Evolutionary conservation across 2,113 vertebrate species (phyloP).

Genomic region (Spheniscus mendiculus): DNA sequence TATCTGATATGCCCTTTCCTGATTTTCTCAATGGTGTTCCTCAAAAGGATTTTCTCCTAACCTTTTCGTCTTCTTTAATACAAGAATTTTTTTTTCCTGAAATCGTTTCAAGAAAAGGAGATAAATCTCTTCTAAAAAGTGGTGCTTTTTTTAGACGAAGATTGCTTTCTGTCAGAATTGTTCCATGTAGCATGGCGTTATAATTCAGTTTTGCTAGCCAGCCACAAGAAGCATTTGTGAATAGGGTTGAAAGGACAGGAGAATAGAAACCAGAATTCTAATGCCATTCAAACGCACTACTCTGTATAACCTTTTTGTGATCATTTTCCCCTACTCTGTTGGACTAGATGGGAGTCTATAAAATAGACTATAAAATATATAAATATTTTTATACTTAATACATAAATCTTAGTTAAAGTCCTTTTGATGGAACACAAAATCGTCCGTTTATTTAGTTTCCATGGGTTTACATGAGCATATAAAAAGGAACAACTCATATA

Average conservation of each 20-base stretch:
- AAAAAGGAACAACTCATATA: slow-evolving; percentile 2
- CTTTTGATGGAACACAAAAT: background rate
- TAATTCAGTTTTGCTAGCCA: slow-evolving; percentile 10
- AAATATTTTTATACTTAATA: background rate
- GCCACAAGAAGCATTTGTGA: background rate
- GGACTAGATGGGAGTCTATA: background rate
- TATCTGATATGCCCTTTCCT: background rate
- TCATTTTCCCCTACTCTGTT: background rate
- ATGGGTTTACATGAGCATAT: background rate
- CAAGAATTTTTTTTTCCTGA: background rate
- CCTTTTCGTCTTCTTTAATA: background rate
- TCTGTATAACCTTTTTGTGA: background rate
- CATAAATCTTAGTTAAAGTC: background rate
- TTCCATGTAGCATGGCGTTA: background rate
- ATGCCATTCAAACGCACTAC: background rate
- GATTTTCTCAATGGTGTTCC: background rate
- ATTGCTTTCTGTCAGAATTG: background rate
- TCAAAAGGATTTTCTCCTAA: background rate
- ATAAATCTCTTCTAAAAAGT: background rate
- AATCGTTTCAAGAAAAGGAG: background rate
- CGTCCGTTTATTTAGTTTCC: background rate
- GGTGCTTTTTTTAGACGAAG: background rate
- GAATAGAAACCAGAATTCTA: background rate
- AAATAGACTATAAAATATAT: background rate
- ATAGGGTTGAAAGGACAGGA: background rate